Base-by-base conservation (phyloP, 2,113 vertebrate species). In the Clarias magur region DNA sequence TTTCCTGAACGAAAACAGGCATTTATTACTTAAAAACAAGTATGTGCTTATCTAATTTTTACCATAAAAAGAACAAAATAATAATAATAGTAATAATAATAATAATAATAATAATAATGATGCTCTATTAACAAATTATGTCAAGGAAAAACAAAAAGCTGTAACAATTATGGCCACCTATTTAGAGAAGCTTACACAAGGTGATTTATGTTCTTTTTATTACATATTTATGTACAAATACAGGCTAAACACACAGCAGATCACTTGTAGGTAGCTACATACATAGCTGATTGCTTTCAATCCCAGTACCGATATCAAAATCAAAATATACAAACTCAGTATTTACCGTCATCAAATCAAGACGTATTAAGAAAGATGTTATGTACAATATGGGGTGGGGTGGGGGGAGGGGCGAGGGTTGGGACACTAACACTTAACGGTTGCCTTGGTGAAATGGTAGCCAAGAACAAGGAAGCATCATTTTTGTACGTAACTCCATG, bases 241-340 rank as follows among this genome's bases (percentile, higher is more conserved):
- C 98, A 99, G 95, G 94, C 97, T 97, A 97, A 96, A 99, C 97
- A 99, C 96, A 97, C 95, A 97, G 98, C 97, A 98, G 96, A 96
- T 96, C 96, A 96, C 93, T 90, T 90, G 91, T 89, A 97, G 96
- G 94, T 97, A 97, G 97, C 96, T 95, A 97, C 96, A 97, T 96
- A 97, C 96, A 97, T 96, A 96, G 95, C 95, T 94, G 92, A 94
- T 95, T 96, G 91, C 95, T 96, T 95, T 95, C 95, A 95, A 96
- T 92, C 93, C 95, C 96, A 96, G 95, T 95, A 96, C 95, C 95
- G 96, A 96, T 96, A 97, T 96, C 96, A 95, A 96, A 96, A 96
- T 95, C 94, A 96, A 84, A 95, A 96, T 96, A 96, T 97, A 95
- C 97, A 98, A 95, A 96, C 95, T 96, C 93, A 96, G 94, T 95